Evolutionary conservation across 2,888 invertebrate species (phyloP).

Genomic region (Blera fallax): DNA sequence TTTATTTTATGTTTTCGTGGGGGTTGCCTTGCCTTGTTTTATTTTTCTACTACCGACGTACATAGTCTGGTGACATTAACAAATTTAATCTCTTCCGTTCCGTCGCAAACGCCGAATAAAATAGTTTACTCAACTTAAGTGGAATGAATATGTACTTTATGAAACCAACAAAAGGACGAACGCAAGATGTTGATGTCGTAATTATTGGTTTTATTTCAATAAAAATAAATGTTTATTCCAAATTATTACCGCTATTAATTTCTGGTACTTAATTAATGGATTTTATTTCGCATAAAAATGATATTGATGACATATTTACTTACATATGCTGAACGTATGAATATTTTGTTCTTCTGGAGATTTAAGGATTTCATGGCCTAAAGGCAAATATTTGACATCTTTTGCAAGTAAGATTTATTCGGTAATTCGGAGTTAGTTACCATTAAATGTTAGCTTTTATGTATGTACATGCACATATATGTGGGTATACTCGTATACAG

Average conservation of each 20-base stretch:
- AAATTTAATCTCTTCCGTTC: constrained; percentile 41
- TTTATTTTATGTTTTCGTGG: background rate
- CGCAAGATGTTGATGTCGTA: constrained; percentile 29
- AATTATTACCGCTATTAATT: constrained; percentile 28
- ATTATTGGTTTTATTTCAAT: constrained; percentile 53
- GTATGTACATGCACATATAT: too few relatives aligned
- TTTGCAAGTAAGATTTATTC: background rate
- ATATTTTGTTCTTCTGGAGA: background rate
- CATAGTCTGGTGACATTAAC: background rate
- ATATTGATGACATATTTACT: background rate
- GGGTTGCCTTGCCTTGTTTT: constrained; percentile 1
- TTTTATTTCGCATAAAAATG: constrained; percentile 35
- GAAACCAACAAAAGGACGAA: background rate
- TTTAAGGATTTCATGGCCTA: background rate
- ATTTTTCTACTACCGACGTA: background rate
- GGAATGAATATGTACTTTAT: background rate
- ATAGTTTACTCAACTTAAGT: constrained; percentile 7
- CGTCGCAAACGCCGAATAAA: background rate
- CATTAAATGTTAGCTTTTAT: too few relatives aligned
- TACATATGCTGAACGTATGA: background rate
- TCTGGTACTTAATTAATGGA: constrained; percentile 40
- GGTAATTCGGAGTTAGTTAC: too few relatives aligned
- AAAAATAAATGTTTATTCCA: constrained; percentile 48
- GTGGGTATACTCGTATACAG: too few relatives aligned
- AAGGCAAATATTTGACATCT: background rate